phyloP scores from a whole-genome alignment of 2,888 invertebrate genomes.

The Hyposoter dolosus region DNA sequence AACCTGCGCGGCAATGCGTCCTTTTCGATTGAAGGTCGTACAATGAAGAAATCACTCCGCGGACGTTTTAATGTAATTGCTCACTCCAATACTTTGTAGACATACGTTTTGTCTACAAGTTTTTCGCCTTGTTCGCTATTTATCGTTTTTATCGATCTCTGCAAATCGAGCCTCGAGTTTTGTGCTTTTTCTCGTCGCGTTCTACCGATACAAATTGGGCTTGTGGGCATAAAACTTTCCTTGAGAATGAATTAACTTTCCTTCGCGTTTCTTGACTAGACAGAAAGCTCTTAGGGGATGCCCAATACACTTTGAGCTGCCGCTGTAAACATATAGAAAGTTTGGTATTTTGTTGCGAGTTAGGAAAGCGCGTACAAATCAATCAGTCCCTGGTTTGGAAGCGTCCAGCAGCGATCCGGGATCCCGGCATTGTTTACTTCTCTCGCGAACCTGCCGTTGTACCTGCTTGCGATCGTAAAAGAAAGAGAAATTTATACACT shows the following conservation, averaged over 20 bases:
- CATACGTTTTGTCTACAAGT: background rate
- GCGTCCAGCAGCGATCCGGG: no score
- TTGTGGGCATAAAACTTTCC: background rate
- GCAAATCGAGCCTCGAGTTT: background rate
- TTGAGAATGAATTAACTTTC: no score
- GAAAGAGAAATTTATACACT: background rate
- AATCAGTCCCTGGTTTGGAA: no score
- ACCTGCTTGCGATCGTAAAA: background rate
- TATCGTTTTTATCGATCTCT: background rate
- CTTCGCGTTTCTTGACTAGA: no score
- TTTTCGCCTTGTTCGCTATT: background rate
- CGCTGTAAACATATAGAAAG: background rate
- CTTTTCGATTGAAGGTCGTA: constrained; percentile 2
- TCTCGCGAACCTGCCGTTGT: background rate
- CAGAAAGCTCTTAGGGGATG: no score
- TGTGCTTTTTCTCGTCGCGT: background rate
- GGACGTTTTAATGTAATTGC: background rate
- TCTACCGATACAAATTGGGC: background rate
- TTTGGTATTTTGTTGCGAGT: background rate
- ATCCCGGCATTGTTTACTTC: constrained; percentile 4
- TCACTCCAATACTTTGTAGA: background rate
- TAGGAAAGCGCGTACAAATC: background rate
- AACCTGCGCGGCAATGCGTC: background rate
- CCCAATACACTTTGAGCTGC: no score
- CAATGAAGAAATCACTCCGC: background rate